A percentile compares a stretch with the other conserved stretches of the same genome.
Evolutionary conservation across 2,888 invertebrate species (phyloP).

Genomic region (Uloborus plumipes): DNA sequence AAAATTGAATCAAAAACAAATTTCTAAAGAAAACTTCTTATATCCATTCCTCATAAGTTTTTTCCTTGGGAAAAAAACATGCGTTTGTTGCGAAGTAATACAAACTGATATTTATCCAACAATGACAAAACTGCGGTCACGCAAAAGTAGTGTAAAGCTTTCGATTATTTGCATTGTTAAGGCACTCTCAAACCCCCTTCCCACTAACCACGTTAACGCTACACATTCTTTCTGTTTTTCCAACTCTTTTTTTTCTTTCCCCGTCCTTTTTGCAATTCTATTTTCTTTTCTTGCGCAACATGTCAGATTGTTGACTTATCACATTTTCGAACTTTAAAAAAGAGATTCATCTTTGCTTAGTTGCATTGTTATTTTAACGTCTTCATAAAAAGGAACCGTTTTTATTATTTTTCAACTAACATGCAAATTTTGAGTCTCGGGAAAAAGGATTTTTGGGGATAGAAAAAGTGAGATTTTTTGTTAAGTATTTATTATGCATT

Average conservation of each 20-base stretch:
- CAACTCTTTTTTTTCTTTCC: background rate
- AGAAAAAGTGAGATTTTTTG: too few species aligned
- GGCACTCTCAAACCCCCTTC: slow-evolving; percentile 27
- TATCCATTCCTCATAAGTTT: slow-evolving; percentile 16
- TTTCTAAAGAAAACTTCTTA: slow-evolving; percentile 31
- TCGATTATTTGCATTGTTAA: slow-evolving; percentile 57
- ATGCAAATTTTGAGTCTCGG: too few species aligned
- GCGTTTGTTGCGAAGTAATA: slow-evolving; percentile 12
- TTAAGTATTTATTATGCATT: too few species aligned
- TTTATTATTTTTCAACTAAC: background rate
- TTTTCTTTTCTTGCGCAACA: slow-evolving; percentile 10
- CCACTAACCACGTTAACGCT: slow-evolving; percentile 14
- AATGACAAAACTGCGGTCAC: slow-evolving; percentile 42
- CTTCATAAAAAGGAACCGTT: slow-evolving; percentile 17
- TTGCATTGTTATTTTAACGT: slow-evolving; percentile 44
- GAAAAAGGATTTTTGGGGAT: too few species aligned
- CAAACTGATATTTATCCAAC: slow-evolving; percentile 51
- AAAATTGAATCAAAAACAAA: slow-evolving; percentile 19
- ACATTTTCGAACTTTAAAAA: slow-evolving; percentile 1
- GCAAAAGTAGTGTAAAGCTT: slow-evolving; percentile 42
- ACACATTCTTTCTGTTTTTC: slow-evolving; percentile 4
- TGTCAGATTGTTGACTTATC: slow-evolving; percentile 42
- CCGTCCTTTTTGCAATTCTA: slow-evolving; percentile 12
- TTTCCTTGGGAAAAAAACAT: background rate
- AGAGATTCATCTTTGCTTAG: background rate